Percentiles rank a stretch among this genome's conserved stretches.
Conservation (phyloP, 2,113 vertebrate genomes). For the Hippocampus zosterae region DNA sequence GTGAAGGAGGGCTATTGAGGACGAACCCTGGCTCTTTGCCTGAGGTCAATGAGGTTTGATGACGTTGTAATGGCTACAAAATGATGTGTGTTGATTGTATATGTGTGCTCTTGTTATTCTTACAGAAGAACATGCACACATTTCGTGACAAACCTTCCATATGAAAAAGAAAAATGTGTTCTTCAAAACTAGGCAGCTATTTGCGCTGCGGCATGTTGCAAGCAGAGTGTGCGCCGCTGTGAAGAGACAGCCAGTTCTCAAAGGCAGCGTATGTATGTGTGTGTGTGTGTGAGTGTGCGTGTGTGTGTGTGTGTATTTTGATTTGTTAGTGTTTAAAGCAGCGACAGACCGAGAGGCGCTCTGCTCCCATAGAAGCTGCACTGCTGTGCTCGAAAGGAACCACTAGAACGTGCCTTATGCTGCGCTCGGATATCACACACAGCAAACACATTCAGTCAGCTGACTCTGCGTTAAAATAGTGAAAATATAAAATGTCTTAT, state of each 20-base stretch:
- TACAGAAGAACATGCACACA: conserved; percentile 13
- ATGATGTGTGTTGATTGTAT: conserved; percentile 11
- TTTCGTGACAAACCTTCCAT: conserved; percentile 36
- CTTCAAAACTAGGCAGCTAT: conserved; percentile 40
- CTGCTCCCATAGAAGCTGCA: conserved; percentile 45
- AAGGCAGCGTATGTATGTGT: conserved; percentile 13
- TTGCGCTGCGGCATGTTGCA: conserved; percentile 54
- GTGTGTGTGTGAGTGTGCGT: conserved; percentile 23
- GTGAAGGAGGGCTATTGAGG: conserved; percentile 45
- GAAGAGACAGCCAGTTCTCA: conserved; percentile 47
- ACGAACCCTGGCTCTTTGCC: conserved; percentile 35
- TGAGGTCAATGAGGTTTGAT: conserved; percentile 59
- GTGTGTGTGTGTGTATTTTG: conserved; percentile 12
- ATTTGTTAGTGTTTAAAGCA: conserved; percentile 37
- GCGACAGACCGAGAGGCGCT: conserved; percentile 56
- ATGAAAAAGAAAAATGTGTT: conserved; percentile 51
- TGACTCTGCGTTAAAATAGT: not conserved
- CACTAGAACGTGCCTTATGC: conserved; percentile 91
- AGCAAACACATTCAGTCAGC: conserved; percentile 15
- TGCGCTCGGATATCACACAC: conserved; percentile 70
- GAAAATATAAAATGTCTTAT: not conserved
- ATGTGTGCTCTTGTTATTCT: conserved; percentile 11
- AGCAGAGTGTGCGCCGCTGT: conserved; percentile 50
- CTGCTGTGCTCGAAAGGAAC: conserved; percentile 74
- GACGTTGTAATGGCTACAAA: conserved; percentile 55